Base-by-base conservation (phyloP, 1,140 invertebrate genomes). In the Drosophila lowei region DNA sequence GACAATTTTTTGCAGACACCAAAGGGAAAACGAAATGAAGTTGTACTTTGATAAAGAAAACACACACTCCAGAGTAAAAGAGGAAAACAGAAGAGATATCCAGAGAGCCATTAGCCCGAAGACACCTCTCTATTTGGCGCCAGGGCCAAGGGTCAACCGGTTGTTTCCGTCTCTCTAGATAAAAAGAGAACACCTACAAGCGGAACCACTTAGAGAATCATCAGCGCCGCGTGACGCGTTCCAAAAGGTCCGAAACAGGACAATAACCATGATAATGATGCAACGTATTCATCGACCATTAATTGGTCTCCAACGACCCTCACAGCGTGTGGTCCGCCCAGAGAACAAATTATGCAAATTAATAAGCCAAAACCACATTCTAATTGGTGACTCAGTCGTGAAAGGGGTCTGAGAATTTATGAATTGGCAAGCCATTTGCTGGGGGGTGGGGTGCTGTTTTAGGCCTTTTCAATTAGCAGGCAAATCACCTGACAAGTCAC, bases 251-350 rank as follows among this genome's bases (percentile, higher is more conserved):
- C 34, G 23, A 16, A 16, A 25, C 81, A 85, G 81, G 81, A 85
- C 83, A 86, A 88, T 85, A 78, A 88, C 62, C 41, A 64, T 77
- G 81, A 85, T 85, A 84, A 85, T 85, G 81, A 77, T 71, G 81
- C 72, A 76, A 85, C 81, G 74, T 65, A 86, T 86, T 77, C 77
- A 85, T 85, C 68, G 66, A 21, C 38, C 80, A 77, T 85, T 85
- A 85, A 85, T 84, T 83, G 74, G 65, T 13, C 11, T 38, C 60
- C 74, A 30, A 9, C 57, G 57, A 48, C 53, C 54, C 43, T 28
- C 75, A 21, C 80, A 5, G 70, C 83, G 81, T 78, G 77, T 60
- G 81, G 77, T 81, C 63, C 15, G 18, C 53, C 60, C 50, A 46
- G 61, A 56, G 58, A 53, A 63, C 61, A 67, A 85, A 81, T 85